Evolutionary conservation across 1,140 invertebrate species (phyloP), one percentile per base, ranked within the genome.

Genomic region (Cephus cinctus): DNA sequence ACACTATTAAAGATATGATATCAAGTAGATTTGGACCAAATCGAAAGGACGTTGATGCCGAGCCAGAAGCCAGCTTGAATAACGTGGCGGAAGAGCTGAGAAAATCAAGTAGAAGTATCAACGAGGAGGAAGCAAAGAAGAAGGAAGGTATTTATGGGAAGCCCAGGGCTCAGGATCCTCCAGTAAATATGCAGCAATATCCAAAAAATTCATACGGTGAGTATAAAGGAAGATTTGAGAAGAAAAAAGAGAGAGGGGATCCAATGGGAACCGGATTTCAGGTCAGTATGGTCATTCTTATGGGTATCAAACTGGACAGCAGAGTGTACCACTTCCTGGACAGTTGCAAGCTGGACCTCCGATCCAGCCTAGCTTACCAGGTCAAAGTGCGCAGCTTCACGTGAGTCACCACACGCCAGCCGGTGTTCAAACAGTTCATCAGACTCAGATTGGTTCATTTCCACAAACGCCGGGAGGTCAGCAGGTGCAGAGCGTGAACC

Each of bases 1-100:
- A 90, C 61, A 87, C 88, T 15, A 82, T 92, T 43, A 90, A 90
- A 77, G 88, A 90, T 64, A 90, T 91, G 79, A 88, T 92, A 60
- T 89, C 87, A 4, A 89, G 85, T 70, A 83, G 85, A 63, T 90
- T 92, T 65, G 86, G 85, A 0, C 69, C 71, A 59, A 82, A 69
- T 56, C 69, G 76, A 47, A 83, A 83, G 61, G 83, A 85, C n/a
- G 76, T 51, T 12, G 71, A 75, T 12, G 59, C 63, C 44, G 82
- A 85, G 57, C 63, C 67, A 54, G 80, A 83, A 70, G 67, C 78
- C 12, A 82, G 77, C 54, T 61, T 85, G 18, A 86, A 87, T 66
- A 86, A 85, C 43, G 75, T 78, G 23, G 66, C 74, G 31, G 83
- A 86, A 47, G 83, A 85, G 45, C 59, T 80, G 31, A 79, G 80